These are phyloP conservation scores for Tachysurus vachellii DNA, from an alignment of 2,113 vertebrate species.

Conservation along the genomic window DNA sequence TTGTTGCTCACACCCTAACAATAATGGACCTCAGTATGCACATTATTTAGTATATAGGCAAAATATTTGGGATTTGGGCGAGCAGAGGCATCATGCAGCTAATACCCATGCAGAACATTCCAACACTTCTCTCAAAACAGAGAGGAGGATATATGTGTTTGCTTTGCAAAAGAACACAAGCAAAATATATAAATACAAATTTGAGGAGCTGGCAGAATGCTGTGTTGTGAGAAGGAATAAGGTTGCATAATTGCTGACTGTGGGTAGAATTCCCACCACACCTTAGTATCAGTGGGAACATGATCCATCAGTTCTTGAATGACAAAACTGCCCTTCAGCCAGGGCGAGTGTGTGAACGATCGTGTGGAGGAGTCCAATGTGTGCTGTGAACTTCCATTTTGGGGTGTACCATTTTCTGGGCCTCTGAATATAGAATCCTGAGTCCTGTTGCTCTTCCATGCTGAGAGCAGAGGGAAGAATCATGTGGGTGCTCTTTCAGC, in stretches of 20 bases:
- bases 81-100: constrained; percentile 64
- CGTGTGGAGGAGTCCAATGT: not conserved
- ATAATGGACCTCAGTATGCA: constrained; percentile 2
- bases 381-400: not conserved
- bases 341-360: not conserved
- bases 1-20: not conserved
- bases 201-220: constrained; percentile 8
- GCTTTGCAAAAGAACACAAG: constrained; percentile 6
- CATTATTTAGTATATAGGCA: constrained; percentile 38
- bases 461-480: constrained; percentile 50
- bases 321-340: not conserved
- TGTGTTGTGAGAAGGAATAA: constrained; percentile 18
- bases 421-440: constrained; percentile 50
- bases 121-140: constrained; percentile 25
- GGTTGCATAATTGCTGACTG: constrained; percentile 11
- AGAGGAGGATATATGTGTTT: constrained; percentile 3
- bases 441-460: constrained; percentile 47
- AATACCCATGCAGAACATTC: constrained; percentile 66
- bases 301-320: constrained; percentile 1
- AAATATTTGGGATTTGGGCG: constrained; percentile 35
- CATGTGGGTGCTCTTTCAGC: constrained; percentile 71
- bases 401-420: constrained; percentile 47
- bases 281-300: not conserved
- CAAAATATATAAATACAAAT: constrained; percentile 30
- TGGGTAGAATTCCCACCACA: constrained; percentile 25